Conservation (phyloP, 2,797 vertebrate genomes). For the Sebastes taczanowskii region DNA sequence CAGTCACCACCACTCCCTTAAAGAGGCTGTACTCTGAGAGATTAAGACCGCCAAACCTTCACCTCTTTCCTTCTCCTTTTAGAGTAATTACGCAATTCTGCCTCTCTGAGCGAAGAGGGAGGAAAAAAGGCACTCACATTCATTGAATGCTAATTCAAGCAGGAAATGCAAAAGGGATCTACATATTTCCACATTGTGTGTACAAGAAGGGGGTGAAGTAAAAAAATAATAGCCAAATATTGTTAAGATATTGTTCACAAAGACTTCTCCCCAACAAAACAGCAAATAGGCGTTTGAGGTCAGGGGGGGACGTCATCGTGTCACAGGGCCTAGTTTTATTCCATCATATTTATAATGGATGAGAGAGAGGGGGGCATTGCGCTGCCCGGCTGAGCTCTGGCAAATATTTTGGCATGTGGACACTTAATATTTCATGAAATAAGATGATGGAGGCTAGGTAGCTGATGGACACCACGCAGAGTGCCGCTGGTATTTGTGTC, state of each 20-base stretch:
- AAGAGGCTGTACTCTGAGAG: conserved; percentile 77
- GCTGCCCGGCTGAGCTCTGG: conserved; percentile 58
- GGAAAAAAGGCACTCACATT: conserved; percentile 66
- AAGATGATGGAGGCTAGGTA: conserved; percentile 66
- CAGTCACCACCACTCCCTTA: conserved; percentile 68
- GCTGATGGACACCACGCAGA: conserved; percentile 71
- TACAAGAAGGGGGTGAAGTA: conserved; percentile 47
- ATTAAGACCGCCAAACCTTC: conserved; percentile 79
- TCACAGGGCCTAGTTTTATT: conserved; percentile 71
- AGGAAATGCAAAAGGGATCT: conserved; percentile 70
- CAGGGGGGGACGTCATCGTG: conserved; percentile 61
- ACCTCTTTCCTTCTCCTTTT: conserved; percentile 73
- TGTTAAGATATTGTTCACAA: conserved; percentile 37
- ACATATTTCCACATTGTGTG: conserved; percentile 61
- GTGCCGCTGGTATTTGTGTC: conserved; percentile 63
- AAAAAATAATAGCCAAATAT: conserved; percentile 56
- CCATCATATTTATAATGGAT: conserved; percentile 75
- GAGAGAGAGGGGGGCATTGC: conserved; percentile 53
- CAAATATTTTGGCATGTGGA: conserved; percentile 81
- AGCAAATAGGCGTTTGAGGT: conserved; percentile 72
- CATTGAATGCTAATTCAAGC: conserved; percentile 77
- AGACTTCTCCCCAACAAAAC: conserved; percentile 29
- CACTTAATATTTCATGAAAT: conserved; percentile 77
- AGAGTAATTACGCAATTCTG: conserved; percentile 78
- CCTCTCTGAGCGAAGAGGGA: conserved; percentile 59